phyloP scores from a whole-genome alignment of 2,797 vertebrate species.

The Florisuga fusca region DNA sequence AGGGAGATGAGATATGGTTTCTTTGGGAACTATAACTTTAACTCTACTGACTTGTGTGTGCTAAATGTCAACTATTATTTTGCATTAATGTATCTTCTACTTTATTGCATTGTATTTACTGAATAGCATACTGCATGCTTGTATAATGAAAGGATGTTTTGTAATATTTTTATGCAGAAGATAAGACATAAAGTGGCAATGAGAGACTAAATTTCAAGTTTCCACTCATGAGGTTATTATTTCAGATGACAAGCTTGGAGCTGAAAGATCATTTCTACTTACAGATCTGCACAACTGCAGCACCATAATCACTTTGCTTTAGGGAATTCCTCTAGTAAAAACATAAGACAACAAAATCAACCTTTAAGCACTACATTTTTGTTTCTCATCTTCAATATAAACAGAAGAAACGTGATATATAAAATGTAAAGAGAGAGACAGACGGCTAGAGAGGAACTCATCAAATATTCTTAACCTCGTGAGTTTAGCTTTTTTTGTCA shows the following conservation, averaged over 20 bases:
- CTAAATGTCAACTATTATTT: conserved; percentile 65
- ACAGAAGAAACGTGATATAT: neutral
- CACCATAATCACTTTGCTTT: neutral
- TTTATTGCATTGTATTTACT: conserved; percentile 12
- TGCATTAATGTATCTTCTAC: conserved; percentile 27
- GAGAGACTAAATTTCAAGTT: neutral
- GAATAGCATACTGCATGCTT: neutral
- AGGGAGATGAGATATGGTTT: conserved; percentile 50
- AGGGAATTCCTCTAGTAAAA: neutral
- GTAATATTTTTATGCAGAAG: neutral
- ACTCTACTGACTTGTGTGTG: neutral
- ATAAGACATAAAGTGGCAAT: neutral
- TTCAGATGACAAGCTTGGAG: neutral
- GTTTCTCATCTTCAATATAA: neutral
- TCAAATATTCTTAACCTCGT: neutral
- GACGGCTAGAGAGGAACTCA: neutral
- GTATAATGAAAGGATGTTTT: neutral
- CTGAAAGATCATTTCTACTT: neutral
- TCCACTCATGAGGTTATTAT: neutral
- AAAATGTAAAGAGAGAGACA: neutral
- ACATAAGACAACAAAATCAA: neutral
- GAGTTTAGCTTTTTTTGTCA: neutral
- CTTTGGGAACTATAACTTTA: conserved; percentile 45
- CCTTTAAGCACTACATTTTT: neutral
- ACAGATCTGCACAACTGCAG: neutral